Percentiles rank a stretch among this genome's conserved stretches.
phyloP scores from a whole-genome alignment of 2,888 invertebrate species.

The Pycnomerus fuliginosus region DNA sequence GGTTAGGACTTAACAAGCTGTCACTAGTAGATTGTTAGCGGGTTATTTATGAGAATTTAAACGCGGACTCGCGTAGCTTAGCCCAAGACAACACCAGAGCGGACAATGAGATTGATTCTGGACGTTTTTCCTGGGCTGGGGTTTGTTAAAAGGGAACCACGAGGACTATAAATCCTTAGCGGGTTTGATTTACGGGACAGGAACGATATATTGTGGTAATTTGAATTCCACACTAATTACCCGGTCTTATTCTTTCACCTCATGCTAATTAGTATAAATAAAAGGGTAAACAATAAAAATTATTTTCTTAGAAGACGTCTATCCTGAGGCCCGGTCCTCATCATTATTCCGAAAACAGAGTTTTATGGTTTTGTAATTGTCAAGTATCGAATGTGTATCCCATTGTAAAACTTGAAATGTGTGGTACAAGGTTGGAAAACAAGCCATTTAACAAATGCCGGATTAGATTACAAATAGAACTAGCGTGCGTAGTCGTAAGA shows the following conservation, averaged over 20 bases:
- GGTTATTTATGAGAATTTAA: conserved; percentile 57
- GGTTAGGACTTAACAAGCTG: conserved; percentile 58
- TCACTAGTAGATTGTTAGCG: conserved; percentile 56
- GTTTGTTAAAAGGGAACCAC: too few species aligned
- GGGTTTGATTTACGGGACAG: conserved; percentile 31
- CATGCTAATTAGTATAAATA: too few species aligned
- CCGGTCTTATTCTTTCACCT: too few species aligned
- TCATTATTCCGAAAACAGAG: conserved; percentile 28
- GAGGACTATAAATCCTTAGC: conserved; percentile 29
- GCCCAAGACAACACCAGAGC: conserved; percentile 30
- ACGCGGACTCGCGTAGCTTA: conserved; percentile 47
- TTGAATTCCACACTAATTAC: conserved; percentile 29
- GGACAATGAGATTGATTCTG: too few species aligned
- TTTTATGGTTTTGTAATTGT: conserved; percentile 36
- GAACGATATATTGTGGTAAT: conserved; percentile 27
- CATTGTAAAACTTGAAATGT: conserved; percentile 33
- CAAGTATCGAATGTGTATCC: conserved; percentile 32
- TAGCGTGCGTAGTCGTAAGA: conserved; percentile 28
- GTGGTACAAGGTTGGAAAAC: conserved; percentile 31
- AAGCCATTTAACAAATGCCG: conserved; percentile 36
- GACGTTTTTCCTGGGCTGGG: too few species aligned
- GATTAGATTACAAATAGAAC: conserved; percentile 38
- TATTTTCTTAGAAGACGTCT: too few species aligned
- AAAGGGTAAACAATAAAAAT: conserved; percentile 9
- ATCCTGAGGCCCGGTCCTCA: conserved; percentile 8